Percentiles rank a stretch among this genome's conserved stretches.
Evolutionary conservation across 2,113 vertebrate genomes (phyloP).

Genomic region (Pseudolaguvia tuberculata): DNA sequence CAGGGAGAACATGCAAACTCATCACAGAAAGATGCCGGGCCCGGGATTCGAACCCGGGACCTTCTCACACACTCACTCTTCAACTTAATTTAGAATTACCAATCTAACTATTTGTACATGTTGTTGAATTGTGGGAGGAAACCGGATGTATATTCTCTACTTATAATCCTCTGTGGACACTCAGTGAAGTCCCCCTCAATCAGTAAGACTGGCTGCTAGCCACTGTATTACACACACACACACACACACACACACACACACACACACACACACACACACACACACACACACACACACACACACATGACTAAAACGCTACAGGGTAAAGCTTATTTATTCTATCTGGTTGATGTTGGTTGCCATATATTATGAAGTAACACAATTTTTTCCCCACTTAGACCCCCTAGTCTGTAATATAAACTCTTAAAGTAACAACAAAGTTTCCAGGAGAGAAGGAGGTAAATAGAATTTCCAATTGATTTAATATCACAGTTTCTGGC

Average conservation of each 20-base stretch:
- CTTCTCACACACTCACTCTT: no score
- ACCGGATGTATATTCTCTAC: background rate
- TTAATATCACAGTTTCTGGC: no score
- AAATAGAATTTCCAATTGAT: no score
- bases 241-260: slow-evolving; percentile 10
- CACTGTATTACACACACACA: background rate
- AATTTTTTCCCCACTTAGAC: no score
- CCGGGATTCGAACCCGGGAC: no score
- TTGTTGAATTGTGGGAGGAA: background rate
- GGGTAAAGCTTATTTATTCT: background rate
- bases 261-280: background rate
- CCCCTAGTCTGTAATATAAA: no score
- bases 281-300: no score
- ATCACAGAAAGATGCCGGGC: no score
- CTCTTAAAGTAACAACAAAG: background rate
- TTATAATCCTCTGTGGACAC: background rate
- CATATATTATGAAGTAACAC: background rate
- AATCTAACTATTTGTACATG: slow-evolving; percentile 13
- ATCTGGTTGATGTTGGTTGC: background rate
- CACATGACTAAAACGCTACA: no score
- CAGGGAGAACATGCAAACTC: no score
- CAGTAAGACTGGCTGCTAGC: background rate
- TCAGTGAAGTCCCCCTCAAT: background rate
- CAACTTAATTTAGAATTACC: no score
- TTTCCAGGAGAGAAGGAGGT: no score